Base-by-base conservation (phyloP, 1,140 invertebrate species). In the Trinorchestia longiramus region DNA sequence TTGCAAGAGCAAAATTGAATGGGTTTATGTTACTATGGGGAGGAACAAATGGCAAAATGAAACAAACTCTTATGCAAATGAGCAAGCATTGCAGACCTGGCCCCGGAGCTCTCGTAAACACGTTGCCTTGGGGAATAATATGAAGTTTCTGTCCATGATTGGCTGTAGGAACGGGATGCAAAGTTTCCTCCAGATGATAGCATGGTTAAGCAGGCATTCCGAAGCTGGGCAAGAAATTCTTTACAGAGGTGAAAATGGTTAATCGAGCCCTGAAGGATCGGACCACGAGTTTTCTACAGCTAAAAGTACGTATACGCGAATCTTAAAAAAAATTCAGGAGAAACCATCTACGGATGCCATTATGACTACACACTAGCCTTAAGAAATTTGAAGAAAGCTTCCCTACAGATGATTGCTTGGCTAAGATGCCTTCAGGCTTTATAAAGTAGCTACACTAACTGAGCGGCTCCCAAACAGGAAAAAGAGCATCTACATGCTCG, bases 51-150 rank as follows among this genome's bases (percentile, higher is more conserved):
- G 92, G 44, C 92, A 94, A 94, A 94, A 94, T 94, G 92, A 94
- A 94, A 94, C 92, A 94, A 94, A 94, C 92, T 94, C 92, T 94
- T 94, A 94, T 94, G 92, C 92, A 94, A 94, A 94, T 94, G 92
- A 94, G 92, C 92, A 94, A 45, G 44, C 92, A 94, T 94, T 94
- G 92, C 43, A 94, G 92, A 94, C 92, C 92, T 94, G 92, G 92
- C 36, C 92, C 41, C 92, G 43, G 43, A 45, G 44, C 43, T 40
- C 43, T 47, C 92, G 92, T 94, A 94, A 94, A 94, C 88, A 94
- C 44, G 43, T 94, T 94, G 43, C 92, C 41, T 44, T 47, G 43
- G 92, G 92, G 92, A 94, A 94, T 94, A 94, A 94, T 94, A 45
- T 43, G 44, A 45, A 94, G 92, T 47, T 94, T 94, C 92, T 94